Evolutionary conservation across 1,140 invertebrate species (phyloP).

Genomic region (Drosophila nasuta): DNA sequence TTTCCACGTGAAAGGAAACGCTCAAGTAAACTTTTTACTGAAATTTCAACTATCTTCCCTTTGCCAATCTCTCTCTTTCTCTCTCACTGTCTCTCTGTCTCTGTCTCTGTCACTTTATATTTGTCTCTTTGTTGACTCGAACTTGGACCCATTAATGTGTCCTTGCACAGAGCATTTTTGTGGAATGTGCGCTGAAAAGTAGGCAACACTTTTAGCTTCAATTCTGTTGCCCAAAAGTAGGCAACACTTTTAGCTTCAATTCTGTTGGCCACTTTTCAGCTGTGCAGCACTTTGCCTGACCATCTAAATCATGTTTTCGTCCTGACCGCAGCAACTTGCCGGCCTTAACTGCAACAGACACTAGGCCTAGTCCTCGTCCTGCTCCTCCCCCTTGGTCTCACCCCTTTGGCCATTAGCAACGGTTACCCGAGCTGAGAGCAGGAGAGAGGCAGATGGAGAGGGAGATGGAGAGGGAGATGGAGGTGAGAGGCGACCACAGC

Average conservation of each 20-base stretch:
- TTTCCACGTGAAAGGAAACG: background rate
- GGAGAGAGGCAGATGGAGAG: too few relatives aligned
- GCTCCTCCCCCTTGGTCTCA: too few relatives aligned
- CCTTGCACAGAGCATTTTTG: too few relatives aligned
- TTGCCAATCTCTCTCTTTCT: too few relatives aligned
- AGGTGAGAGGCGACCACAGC: background rate
- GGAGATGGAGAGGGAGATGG: background rate
- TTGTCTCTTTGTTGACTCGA: too few relatives aligned
- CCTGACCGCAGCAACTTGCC: constrained; percentile 31
- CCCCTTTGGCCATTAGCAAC: constrained; percentile 27
- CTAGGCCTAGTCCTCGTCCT: constrained; percentile 1
- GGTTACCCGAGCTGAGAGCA: constrained; percentile 13
- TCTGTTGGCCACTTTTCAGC: background rate
- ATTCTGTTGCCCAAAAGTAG: background rate
- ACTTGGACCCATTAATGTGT: too few relatives aligned
- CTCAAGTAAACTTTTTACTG: constrained; percentile 3
- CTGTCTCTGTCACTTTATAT: too few relatives aligned
- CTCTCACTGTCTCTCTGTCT: too few relatives aligned
- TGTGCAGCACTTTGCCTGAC: background rate
- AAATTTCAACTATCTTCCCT: constrained; percentile 49
- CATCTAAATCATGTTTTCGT: constrained; percentile 29
- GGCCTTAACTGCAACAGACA: background rate
- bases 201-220: constrained; percentile 7
- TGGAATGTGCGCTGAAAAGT: background rate
- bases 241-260: constrained; percentile 4